Percentiles rank a stretch among this genome's conserved stretches.
Evolutionary conservation across 2,113 vertebrate species (phyloP).

Genomic region (Okapia johnstoni): DNA sequence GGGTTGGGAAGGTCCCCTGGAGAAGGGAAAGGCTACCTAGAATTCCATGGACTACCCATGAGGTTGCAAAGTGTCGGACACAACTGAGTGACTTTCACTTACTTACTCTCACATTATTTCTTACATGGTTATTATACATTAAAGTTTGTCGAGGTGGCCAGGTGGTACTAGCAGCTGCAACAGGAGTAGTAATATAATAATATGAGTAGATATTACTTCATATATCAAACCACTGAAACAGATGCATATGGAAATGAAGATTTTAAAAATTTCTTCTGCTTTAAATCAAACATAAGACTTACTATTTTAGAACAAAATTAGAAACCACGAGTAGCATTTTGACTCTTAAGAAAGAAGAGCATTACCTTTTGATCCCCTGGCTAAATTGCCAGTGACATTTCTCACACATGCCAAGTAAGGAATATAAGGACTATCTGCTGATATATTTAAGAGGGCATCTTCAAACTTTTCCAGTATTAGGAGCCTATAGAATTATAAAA

Average conservation of each 20-base stretch:
- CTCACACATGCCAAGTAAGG: slow-evolving; percentile 81
- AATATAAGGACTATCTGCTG: slow-evolving; percentile 71
- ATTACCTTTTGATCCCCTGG: slow-evolving; percentile 78
- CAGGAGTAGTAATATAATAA: background rate
- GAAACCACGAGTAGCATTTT: background rate
- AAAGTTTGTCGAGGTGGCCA: background rate
- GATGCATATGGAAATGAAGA: background rate
- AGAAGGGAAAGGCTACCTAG: background rate
- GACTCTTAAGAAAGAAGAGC: slow-evolving; percentile 12
- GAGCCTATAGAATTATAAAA: slow-evolving; percentile 77
- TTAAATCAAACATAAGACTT: background rate
- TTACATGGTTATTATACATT: background rate
- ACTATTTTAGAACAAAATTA: background rate
- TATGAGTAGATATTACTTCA: background rate
- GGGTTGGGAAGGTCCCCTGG: background rate
- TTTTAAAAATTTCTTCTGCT: background rate
- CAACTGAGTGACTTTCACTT: background rate
- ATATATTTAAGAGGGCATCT: slow-evolving; percentile 75
- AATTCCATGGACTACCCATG: background rate
- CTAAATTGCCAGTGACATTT: slow-evolving; percentile 68
- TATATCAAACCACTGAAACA: background rate
- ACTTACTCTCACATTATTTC: background rate
- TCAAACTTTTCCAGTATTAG: slow-evolving; percentile 79
- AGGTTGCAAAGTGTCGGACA: background rate
- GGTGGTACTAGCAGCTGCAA: background rate